A percentile compares a stretch with the other conserved stretches of the same genome.
These are phyloP conservation scores for Garra rufa DNA, from an alignment of 2,113 vertebrate genomes.

Conservation along the genomic window DNA sequence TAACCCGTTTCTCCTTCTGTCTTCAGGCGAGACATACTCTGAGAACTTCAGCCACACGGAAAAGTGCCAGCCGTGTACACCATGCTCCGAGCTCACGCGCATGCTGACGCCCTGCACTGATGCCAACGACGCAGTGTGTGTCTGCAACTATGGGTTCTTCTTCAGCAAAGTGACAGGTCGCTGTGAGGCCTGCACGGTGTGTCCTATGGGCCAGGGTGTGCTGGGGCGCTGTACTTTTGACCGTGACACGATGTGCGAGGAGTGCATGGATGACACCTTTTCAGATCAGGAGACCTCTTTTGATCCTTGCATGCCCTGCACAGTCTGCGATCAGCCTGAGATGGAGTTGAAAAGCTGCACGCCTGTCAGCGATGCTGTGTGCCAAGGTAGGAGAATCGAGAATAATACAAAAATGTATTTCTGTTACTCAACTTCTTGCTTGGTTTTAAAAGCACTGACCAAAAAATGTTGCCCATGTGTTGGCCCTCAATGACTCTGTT, in stretches of 20 bases:
- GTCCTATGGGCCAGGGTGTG: constrained; percentile 84
- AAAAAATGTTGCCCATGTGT: background rate
- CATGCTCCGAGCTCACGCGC: constrained; percentile 82
- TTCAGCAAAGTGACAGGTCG: constrained; percentile 55
- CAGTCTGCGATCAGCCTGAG: constrained; percentile 82
- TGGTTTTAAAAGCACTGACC: background rate
- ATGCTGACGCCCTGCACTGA: constrained; percentile 93
- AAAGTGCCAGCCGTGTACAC: constrained; percentile 83
- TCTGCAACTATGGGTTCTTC: constrained; percentile 88
- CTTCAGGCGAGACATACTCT: constrained; percentile 87
- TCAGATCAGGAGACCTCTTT: constrained; percentile 89
- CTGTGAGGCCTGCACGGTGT: constrained; percentile 84
- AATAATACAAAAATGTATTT: background rate
- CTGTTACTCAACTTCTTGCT: background rate
- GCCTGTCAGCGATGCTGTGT: constrained; percentile 76
- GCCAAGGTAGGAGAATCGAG: constrained; percentile 76
- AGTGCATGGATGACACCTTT: constrained; percentile 83
- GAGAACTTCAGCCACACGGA: constrained; percentile 88
- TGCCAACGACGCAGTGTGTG: constrained; percentile 87
- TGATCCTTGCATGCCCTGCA: constrained; percentile 94
- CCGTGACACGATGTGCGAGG: constrained; percentile 87
- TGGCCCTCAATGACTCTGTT: background rate
- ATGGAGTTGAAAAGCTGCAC: constrained; percentile 78
- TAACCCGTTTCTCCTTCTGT: constrained; percentile 32
- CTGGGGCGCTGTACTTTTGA: constrained; percentile 78